Conservation (phyloP, 2,888 invertebrate species). For the Petrolisthes cinctipes region DNA sequence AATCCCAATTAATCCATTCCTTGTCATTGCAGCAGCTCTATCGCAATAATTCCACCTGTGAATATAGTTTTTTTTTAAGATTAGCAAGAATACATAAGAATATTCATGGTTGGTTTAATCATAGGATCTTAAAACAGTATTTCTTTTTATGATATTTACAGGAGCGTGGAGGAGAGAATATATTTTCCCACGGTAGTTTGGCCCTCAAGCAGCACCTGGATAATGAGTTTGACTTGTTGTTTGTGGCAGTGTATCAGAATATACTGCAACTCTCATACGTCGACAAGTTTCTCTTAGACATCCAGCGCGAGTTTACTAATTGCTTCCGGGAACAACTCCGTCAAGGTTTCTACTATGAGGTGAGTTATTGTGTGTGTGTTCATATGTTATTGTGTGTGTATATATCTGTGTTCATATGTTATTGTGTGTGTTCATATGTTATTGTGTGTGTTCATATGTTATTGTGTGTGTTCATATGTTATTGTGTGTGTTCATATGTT, state of each 20-base stretch:
- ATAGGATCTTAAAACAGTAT: neutral
- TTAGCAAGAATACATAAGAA: too few relatives aligned
- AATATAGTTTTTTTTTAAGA: too few relatives aligned
- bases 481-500: too few relatives aligned
- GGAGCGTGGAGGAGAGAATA: constrained; percentile 43
- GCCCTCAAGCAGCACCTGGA: constrained; percentile 96
- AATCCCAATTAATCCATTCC: too few relatives aligned
- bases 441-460: too few relatives aligned
- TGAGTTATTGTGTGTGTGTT: constrained; percentile 67
- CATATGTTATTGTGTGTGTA: too few relatives aligned
- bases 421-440: too few relatives aligned
- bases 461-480: too few relatives aligned
- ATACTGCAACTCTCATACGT: constrained; percentile 95
- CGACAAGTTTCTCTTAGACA: constrained; percentile 94
- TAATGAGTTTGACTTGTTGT: constrained; percentile 98
- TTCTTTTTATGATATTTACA: neutral
- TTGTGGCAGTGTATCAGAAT: constrained; percentile 98
- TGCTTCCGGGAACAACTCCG: constrained; percentile 90
- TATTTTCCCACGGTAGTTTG: constrained; percentile 70
- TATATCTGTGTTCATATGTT: too few relatives aligned
- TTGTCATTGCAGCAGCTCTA: too few relatives aligned
- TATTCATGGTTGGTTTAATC: too few relatives aligned
- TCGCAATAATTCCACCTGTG: too few relatives aligned
- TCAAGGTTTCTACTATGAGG: constrained; percentile 68
- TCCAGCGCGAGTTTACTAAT: constrained; percentile 94